These are phyloP conservation scores for Myocastor coypus DNA, from an alignment of 2,113 vertebrate genomes.

Conservation along the genomic window DNA sequence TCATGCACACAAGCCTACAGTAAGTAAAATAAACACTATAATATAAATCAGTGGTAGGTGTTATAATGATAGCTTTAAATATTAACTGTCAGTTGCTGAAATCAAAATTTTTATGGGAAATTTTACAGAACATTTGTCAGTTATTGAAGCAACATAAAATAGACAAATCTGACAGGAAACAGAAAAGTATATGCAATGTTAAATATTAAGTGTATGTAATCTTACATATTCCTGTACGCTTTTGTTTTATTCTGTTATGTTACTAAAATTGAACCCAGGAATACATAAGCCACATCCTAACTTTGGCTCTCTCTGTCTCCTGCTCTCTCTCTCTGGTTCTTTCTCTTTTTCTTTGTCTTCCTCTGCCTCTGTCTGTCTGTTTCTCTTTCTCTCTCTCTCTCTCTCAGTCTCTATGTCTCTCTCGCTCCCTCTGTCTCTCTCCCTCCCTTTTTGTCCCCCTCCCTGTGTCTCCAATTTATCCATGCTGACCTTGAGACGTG, in stretches of 20 bases:
- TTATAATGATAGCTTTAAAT: constrained; percentile 59
- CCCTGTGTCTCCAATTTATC: neutral
- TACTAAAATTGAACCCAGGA: neutral
- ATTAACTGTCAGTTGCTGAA: constrained; percentile 58
- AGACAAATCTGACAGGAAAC: constrained; percentile 39
- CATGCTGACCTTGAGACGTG: neutral
- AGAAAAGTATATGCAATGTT: neutral
- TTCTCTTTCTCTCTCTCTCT: too few species aligned
- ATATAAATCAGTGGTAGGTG: neutral
- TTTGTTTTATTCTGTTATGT: neutral
- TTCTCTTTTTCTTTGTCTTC: too few species aligned
- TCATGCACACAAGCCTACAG: constrained; percentile 17
- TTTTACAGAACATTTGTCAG: constrained; percentile 35
- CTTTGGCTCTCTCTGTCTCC: too few species aligned
- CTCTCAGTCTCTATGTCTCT: too few species aligned
- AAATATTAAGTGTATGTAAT: neutral
- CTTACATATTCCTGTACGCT: neutral
- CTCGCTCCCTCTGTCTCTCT: too few species aligned
- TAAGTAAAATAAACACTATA: constrained; percentile 5
- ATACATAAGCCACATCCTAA: neutral
- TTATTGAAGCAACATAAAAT: neutral
- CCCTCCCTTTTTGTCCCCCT: too few species aligned
- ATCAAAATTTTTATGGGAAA: constrained; percentile 40
- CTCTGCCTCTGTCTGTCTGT: too few species aligned
- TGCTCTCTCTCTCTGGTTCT: too few species aligned